phyloP scores from a whole-genome alignment of 1,140 invertebrate species.

The Delia radicum region DNA sequence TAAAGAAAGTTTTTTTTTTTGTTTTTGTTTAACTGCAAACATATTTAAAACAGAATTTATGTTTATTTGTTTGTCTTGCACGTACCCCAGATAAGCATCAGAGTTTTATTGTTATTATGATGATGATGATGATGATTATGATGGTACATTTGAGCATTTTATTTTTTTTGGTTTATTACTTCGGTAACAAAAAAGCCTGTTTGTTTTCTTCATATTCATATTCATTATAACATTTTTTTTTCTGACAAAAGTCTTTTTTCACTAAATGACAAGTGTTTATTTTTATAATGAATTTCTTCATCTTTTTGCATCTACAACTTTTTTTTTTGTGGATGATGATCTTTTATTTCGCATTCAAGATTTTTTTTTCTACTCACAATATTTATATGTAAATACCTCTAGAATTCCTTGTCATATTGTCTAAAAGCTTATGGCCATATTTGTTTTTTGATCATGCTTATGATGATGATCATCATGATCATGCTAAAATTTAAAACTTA shows the following conservation, averaged over 20 bases:
- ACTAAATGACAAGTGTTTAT: constrained; percentile 17
- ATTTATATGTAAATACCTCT: not conserved
- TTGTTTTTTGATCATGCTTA: not conserved
- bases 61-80: constrained; percentile 19
- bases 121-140: not conserved
- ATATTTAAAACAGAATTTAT: constrained; percentile 16
- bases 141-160: not conserved
- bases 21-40: constrained; percentile 4
- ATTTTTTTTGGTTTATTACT: no score
- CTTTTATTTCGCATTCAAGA: constrained; percentile 8
- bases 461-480: not conserved
- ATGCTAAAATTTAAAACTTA: not conserved
- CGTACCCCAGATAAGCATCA: constrained; percentile 21
- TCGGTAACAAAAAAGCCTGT: not conserved
- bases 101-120: constrained; percentile 20
- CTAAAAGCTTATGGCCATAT: constrained; percentile 13
- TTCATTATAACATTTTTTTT: not conserved
- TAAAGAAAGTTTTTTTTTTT: constrained; percentile 9
- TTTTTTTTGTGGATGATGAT: constrained; percentile 3
- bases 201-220: not conserved
- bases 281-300: constrained; percentile 15
- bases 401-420: constrained; percentile 20
- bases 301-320: not conserved
- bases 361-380: not conserved
- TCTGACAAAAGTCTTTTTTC: not conserved